Evolutionary conservation across 2,888 invertebrate species (phyloP).

Genomic region (Flexamia atlantica): DNA sequence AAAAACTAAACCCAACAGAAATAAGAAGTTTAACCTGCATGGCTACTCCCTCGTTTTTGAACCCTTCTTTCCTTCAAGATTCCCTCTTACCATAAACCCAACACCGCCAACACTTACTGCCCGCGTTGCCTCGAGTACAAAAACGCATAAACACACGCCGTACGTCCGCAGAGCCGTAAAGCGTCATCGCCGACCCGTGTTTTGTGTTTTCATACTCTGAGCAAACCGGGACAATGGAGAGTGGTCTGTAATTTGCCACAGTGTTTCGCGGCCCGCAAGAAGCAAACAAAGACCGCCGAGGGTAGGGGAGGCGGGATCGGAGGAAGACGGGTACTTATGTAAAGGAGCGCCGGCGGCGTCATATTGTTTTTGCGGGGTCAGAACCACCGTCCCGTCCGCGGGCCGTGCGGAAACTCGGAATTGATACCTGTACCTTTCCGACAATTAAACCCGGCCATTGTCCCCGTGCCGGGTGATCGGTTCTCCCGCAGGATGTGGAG

Average conservation of each 20-base stretch:
- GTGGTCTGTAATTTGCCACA: slow-evolving; percentile 53
- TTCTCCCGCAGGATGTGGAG: neutral
- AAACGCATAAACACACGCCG: slow-evolving; percentile 5
- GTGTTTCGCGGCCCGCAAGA: slow-evolving; percentile 30
- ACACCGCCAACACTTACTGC: no score
- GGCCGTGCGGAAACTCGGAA: slow-evolving; percentile 14
- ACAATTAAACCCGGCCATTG: slow-evolving; percentile 34
- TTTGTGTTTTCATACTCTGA: slow-evolving; percentile 31
- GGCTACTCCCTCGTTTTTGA: no score
- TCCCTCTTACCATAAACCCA: no score
- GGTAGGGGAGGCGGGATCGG: slow-evolving; percentile 32
- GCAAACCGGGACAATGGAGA: slow-evolving; percentile 36
- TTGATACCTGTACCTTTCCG: slow-evolving; percentile 39
- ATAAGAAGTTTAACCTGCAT: no score
- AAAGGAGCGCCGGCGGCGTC: slow-evolving; percentile 35
- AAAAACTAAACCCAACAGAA: no score
- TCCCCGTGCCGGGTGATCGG: slow-evolving; percentile 16
- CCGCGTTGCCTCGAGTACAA: no score
- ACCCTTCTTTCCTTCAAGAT: no score
- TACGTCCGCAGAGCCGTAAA: slow-evolving; percentile 6
- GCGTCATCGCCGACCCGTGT: neutral
- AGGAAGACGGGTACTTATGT: slow-evolving; percentile 52
- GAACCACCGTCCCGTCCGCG: neutral
- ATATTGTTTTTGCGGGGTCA: slow-evolving; percentile 58
- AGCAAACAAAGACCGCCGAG: slow-evolving; percentile 39